A percentile compares a stretch with the other conserved stretches of the same genome.
Conservation (phyloP, 2,888 invertebrate species). For the Torymus aiolomorphi region DNA sequence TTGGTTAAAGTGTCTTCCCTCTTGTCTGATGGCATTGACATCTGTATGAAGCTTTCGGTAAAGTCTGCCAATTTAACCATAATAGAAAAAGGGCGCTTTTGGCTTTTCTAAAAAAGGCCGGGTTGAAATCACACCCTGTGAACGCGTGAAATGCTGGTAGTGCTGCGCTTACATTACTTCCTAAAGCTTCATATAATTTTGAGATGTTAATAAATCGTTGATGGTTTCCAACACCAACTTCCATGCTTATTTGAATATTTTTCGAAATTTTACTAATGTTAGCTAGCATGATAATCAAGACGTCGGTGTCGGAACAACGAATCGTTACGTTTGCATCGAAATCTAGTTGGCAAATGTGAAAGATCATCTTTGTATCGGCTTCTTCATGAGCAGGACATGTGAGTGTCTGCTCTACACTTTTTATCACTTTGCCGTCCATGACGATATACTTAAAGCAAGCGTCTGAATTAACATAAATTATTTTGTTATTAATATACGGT, state of each 20-base stretch:
- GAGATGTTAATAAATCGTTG: slow-evolving; percentile 53
- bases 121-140: slow-evolving; percentile 59
- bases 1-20: neutral
- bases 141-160: slow-evolving; percentile 58
- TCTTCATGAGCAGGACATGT: slow-evolving; percentile 59
- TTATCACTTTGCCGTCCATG: slow-evolving; percentile 49
- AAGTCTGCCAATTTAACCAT: neutral
- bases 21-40: neutral
- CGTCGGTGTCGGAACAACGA: too few relatives aligned
- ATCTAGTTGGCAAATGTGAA: slow-evolving; percentile 55
- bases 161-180: too few relatives aligned
- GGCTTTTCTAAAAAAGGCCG: slow-evolving; percentile 71
- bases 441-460: slow-evolving; percentile 49
- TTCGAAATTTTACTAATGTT: slow-evolving; percentile 41
- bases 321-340: slow-evolving; percentile 45
- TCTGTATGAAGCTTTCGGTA: neutral
- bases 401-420: slow-evolving; percentile 46
- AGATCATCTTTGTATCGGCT: slow-evolving; percentile 62
- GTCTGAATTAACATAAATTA: too few relatives aligned
- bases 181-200: slow-evolving; percentile 49
- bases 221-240: slow-evolving; percentile 53
- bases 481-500: too few relatives aligned
- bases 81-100: slow-evolving; percentile 26
- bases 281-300: slow-evolving; percentile 52
- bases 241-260: slow-evolving; percentile 46